Evolutionary conservation across 92 coral and sea anemone genomes (phyloP).

Genomic region (Pocillopora grandis): DNA sequence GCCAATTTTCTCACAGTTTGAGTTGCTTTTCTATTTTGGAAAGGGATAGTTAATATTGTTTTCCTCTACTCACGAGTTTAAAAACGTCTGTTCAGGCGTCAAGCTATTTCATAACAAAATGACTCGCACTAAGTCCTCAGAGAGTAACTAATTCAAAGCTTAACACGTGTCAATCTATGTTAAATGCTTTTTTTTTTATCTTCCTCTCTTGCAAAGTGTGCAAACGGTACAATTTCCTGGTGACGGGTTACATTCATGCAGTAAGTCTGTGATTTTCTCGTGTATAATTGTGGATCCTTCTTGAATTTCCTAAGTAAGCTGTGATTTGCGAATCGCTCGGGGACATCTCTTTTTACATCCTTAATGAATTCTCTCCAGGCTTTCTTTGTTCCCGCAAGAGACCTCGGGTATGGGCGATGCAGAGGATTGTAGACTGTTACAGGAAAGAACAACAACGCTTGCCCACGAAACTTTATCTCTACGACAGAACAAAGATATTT

Average conservation of each 20-base stretch:
- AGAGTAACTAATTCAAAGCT: too few species aligned
- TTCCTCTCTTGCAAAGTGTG: conserved; percentile 23
- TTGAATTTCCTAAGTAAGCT: not conserved
- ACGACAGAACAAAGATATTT: conserved; percentile 29
- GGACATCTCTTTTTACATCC: not conserved
- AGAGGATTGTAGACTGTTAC: conserved; percentile 14
- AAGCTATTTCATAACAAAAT: too few species aligned
- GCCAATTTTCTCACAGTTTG: too few species aligned
- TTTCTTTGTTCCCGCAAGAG: not conserved
- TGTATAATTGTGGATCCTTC: not conserved
- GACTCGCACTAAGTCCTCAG: too few species aligned
- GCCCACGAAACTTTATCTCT: conserved; percentile 49
- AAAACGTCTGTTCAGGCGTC: too few species aligned
- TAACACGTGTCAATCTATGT: too few species aligned
- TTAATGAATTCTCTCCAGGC: conserved; percentile 23
- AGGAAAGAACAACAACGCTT: conserved; percentile 39
- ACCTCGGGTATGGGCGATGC: conserved; percentile 9
- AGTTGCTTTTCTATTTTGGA: too few species aligned
- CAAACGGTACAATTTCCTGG: conserved; percentile 38
- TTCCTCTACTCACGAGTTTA: too few species aligned
- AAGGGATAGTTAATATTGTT: too few species aligned
- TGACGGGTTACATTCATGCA: conserved; percentile 36
- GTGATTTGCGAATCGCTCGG: not conserved
- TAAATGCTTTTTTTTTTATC: too few species aligned
- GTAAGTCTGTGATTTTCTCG: conserved; percentile 14